Evolutionary conservation across 1,140 invertebrate genomes (phyloP).

Genomic region (Cotesia chilonis): DNA sequence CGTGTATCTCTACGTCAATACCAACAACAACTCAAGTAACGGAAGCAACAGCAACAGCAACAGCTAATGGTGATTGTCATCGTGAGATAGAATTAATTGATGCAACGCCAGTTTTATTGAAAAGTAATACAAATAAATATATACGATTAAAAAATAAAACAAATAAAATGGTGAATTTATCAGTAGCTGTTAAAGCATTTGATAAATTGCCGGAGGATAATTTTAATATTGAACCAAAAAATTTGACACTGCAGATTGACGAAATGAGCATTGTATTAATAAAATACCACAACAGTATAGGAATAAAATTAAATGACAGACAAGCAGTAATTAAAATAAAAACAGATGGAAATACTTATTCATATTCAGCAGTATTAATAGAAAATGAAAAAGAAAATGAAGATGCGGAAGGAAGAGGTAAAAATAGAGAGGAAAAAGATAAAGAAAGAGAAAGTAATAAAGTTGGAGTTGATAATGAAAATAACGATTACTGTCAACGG

Average conservation of each 20-base stretch:
- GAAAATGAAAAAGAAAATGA: conserved; percentile 37
- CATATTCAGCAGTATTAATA: conserved; percentile 46
- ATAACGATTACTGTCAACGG: conserved; percentile 45
- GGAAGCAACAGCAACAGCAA: no score
- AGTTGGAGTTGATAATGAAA: conserved; percentile 35
- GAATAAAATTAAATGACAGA: conserved; percentile 34
- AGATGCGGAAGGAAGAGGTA: no score
- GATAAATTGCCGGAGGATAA: conserved; percentile 30
- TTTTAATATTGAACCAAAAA: conserved; percentile 49
- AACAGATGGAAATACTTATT: conserved; percentile 42
- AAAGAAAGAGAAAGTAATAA: no score
- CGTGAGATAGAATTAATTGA: conserved; percentile 50
- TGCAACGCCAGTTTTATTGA: conserved; percentile 48
- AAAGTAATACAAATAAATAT: conserved; percentile 47
- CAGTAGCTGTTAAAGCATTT: conserved; percentile 34
- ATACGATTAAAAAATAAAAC: conserved; percentile 51
- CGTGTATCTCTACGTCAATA: no score
- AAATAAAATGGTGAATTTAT: conserved; percentile 41
- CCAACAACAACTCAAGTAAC: neutral
- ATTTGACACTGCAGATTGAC: conserved; percentile 43
- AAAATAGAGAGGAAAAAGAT: no score
- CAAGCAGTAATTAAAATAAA: conserved; percentile 49
- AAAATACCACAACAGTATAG: neutral
- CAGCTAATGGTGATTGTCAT: conserved; percentile 44
- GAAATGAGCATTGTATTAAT: conserved; percentile 38